These are phyloP conservation scores for Tenthredo scrophulariae DNA, from an alignment of 2,888 invertebrate genomes.

Conservation along the genomic window DNA sequence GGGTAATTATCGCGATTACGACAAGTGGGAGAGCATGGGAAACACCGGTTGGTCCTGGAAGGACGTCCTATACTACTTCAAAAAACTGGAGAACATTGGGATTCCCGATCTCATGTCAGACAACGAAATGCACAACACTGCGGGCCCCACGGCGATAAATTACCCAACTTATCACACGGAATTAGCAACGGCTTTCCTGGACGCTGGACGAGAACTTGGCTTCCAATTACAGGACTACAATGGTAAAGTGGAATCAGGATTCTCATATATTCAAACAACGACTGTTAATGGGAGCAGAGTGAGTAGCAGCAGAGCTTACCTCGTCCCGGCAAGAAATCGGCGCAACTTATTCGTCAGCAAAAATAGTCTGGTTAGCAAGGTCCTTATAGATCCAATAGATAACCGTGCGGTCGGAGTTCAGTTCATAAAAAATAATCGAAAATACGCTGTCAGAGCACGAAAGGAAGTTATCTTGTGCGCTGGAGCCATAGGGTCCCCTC, in stretches of 20 bases:
- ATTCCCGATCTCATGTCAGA: slow-evolving; percentile 69
- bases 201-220: slow-evolving; percentile 83
- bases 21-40: slow-evolving; percentile 87
- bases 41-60: slow-evolving; percentile 88
- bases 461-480: slow-evolving; percentile 88
- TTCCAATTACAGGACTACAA: slow-evolving; percentile 83
- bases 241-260: slow-evolving; percentile 82
- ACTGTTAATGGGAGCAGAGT: slow-evolving; percentile 84
- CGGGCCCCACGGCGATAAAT: slow-evolving; percentile 82
- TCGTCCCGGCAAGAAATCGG: slow-evolving; percentile 82
- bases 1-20: slow-evolving; percentile 86
- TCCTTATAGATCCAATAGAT: slow-evolving; percentile 81
- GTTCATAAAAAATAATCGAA: slow-evolving; percentile 80
- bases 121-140: slow-evolving; percentile 80
- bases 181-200: slow-evolving; percentile 83
- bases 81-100: slow-evolving; percentile 86
- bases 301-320: slow-evolving; percentile 85
- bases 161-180: slow-evolving; percentile 80
- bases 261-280: slow-evolving; percentile 83
- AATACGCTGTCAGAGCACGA: slow-evolving; percentile 81
- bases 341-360: slow-evolving; percentile 84
- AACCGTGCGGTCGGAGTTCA: slow-evolving; percentile 83
- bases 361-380: slow-evolving; percentile 81
- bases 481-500: slow-evolving; percentile 89
- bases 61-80: slow-evolving; percentile 87